These are phyloP conservation scores for Pollenia labialis DNA, from an alignment of 2,888 invertebrate genomes.

Conservation along the genomic window DNA sequence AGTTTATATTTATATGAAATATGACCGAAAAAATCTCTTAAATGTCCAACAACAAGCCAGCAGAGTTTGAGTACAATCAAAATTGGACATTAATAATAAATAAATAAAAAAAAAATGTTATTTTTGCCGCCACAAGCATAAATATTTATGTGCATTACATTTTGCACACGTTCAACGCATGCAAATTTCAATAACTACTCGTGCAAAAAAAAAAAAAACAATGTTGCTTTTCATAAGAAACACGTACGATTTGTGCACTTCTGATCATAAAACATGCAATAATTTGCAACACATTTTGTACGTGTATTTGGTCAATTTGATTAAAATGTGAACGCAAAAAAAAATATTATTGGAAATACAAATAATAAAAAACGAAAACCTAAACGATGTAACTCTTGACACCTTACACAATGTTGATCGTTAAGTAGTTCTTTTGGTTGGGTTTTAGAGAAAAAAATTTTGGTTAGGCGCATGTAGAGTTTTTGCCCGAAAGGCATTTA, in stretches of 20 bases:
- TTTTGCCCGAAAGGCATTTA: constrained; percentile 5
- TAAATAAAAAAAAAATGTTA: constrained; percentile 54
- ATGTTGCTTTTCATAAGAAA: constrained; percentile 50
- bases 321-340: constrained; percentile 1
- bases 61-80: constrained; percentile 38
- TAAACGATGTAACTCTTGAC: constrained; percentile 58
- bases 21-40: constrained; percentile 3
- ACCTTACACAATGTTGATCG: no score
- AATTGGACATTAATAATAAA: constrained; percentile 68
- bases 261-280: constrained; percentile 68
- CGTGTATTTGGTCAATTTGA: constrained; percentile 52
- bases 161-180: constrained; percentile 66
- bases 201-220: constrained; percentile 50
- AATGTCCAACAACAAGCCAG: constrained; percentile 9
- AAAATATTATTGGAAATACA: not conserved
- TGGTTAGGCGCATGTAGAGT: not conserved
- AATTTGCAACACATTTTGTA: constrained; percentile 64
- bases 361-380: constrained; percentile 4
- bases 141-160: constrained; percentile 58
- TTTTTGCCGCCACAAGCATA: constrained; percentile 61
- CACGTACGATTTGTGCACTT: constrained; percentile 61
- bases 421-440: not conserved
- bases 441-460: constrained; percentile 3
- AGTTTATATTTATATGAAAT: constrained; percentile 9
- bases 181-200: constrained; percentile 58